Conservation (phyloP, 2,113 vertebrate species). For the Mola mola region DNA sequence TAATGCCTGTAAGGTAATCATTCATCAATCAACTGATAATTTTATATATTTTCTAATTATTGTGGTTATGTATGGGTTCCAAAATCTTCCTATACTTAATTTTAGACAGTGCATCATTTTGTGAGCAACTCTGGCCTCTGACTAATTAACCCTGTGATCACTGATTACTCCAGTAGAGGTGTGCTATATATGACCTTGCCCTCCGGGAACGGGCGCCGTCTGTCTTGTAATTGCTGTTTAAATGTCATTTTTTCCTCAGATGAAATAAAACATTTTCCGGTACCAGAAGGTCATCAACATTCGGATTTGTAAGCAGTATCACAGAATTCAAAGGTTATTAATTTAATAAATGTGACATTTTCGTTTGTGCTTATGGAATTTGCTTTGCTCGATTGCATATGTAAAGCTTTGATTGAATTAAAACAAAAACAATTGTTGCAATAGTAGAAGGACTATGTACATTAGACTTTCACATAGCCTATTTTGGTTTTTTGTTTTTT, state of each 20-base stretch:
- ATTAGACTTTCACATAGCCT: no score
- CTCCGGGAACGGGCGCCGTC: conserved; percentile 27
- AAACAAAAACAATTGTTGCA: no score
- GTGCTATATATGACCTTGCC: conserved; percentile 29
- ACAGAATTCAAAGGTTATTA: conserved; percentile 64
- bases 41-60: conserved; percentile 4
- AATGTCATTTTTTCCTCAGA: conserved; percentile 67
- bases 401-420: no score
- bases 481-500: neutral
- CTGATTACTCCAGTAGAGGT: conserved; percentile 36
- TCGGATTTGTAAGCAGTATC: conserved; percentile 55
- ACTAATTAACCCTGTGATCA: conserved; percentile 31
- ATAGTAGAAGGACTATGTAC: no score
- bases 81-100: neutral
- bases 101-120: neutral
- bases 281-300: conserved; percentile 52
- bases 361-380: no score
- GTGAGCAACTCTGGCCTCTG: conserved; percentile 7
- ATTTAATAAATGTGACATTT: conserved; percentile 61
- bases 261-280: conserved; percentile 62
- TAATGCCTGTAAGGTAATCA: conserved; percentile 17
- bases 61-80: neutral
- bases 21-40: conserved; percentile 5
- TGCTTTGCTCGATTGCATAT: no score
- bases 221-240: conserved; percentile 67